Base-by-base conservation (phyloP, 2,888 invertebrate genomes). In the Listrodromus nycthemerus region DNA sequence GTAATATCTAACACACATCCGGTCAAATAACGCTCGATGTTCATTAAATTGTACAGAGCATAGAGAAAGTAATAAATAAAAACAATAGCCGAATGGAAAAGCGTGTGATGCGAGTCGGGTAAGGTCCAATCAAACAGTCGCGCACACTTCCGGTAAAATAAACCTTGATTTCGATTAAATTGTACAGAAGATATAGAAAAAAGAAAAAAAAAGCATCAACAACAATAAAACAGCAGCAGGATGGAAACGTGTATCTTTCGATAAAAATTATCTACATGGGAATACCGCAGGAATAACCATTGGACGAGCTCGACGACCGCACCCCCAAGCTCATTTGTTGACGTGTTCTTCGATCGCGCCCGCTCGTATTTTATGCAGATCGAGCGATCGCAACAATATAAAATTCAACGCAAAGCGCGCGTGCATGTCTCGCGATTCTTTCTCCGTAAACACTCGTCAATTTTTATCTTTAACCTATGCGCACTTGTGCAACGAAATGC, bases 281-380 rank as follows among this genome's bases (percentile, higher is more conserved):
- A 37, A 41, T 30, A 52, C 13, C 13, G 13, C 52, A 24, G 1
- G 37, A 21, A 16, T 13, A 24, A 70, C 70, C 33, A 70, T 52
- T 70, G 70, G 52, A 21, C 52, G 45, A n/a, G 24, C 52, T 4
- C 70, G 21, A 6, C 33, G 3, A 33, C 19, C 70, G 52, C 70
- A 70, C 52, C 70, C 52, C 50, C 52, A 30, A 52, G 33, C 19
- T 27, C 33, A 21, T 69, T 67, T 48, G 27, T 50, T 50, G n/a
- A 13, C 30, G 30, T 21, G 52, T 16, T 52, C 37, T 37, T 55
- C 19, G 8, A 21, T 10, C 30, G 52, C 52, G 33, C 1, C 2
- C 37, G 13, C 30, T 33, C 10, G 33, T 33, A 21, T 21, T 37
- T 52, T 37, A 52, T 37, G 48, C 10, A 24, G 55, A 55, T 21